A percentile compares a stretch with the other conserved stretches of the same genome.
Evolutionary conservation across 2,797 vertebrate species (phyloP).

Genomic region (Percopsis omiscomaycus): DNA sequence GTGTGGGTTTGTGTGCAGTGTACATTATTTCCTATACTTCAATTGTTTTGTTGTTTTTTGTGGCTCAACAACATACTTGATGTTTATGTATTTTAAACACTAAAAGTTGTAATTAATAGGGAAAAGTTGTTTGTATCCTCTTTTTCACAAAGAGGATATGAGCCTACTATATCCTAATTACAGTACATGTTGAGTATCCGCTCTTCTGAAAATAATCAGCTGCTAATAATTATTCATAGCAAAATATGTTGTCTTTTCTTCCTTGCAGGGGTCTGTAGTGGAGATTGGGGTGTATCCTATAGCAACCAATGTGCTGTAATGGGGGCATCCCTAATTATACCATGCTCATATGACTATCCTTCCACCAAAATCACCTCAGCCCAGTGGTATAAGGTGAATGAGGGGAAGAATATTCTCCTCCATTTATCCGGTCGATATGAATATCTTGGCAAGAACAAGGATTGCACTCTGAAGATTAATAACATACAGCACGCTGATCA

Average conservation of each 20-base stretch:
- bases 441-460: constrained; percentile 11
- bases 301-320: constrained; percentile 45
- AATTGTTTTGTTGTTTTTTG: too few species aligned
- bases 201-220: too few species aligned
- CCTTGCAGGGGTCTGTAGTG: constrained; percentile 47
- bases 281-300: constrained; percentile 37
- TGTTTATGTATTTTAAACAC: too few species aligned
- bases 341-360: constrained; percentile 58
- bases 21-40: too few species aligned
- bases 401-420: fast-evolving
- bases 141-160: too few species aligned
- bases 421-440: constrained; percentile 1
- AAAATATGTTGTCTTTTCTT: not conserved
- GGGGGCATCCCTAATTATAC: constrained; percentile 44
- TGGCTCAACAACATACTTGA: too few species aligned
- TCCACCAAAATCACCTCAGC: fast-evolving
- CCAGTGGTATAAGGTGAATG: constrained; percentile 18
- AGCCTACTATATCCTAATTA: not conserved
- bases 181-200: not conserved
- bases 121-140: too few species aligned
- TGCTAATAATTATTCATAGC: not conserved
- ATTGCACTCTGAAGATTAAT: constrained; percentile 54
- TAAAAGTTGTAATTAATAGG: too few species aligned
- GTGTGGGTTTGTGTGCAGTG: too few species aligned
- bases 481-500: constrained; percentile 26